These are phyloP conservation scores for Caenorhabditis sinica DNA, from an alignment of 2,888 invertebrate species.

Conservation along the genomic window DNA sequence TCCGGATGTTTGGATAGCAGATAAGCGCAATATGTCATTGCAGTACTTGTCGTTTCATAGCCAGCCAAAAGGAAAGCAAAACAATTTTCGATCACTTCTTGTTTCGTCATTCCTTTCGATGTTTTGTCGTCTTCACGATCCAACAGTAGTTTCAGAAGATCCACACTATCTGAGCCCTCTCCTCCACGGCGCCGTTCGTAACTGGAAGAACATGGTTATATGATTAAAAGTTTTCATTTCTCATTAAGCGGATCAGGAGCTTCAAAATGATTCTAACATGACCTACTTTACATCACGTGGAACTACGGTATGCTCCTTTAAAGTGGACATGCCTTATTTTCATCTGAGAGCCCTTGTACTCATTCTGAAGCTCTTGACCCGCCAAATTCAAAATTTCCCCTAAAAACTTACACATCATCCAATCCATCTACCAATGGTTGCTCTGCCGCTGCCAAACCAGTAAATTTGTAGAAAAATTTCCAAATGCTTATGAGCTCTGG, in stretches of 20 bases:
- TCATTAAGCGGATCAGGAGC: background rate
- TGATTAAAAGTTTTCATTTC: background rate
- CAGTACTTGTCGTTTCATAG: slow-evolving; percentile 86
- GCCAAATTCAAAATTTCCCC: background rate
- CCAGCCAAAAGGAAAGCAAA: slow-evolving; percentile 86
- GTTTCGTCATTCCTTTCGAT: slow-evolving; percentile 54
- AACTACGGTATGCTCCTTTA: too few relatives aligned
- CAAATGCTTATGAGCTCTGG: slow-evolving; percentile 69
- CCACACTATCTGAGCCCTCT: slow-evolving; percentile 68
- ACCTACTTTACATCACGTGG: background rate
- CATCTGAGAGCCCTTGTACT: too few relatives aligned
- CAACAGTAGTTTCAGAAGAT: slow-evolving; percentile 72
- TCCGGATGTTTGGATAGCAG: slow-evolving; percentile 85
- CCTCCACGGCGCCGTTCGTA: slow-evolving; percentile 64
- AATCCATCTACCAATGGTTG: slow-evolving; percentile 63
- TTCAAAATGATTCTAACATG: background rate
- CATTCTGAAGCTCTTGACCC: too few relatives aligned
- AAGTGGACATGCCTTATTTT: too few relatives aligned
- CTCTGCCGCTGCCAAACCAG: slow-evolving; percentile 54
- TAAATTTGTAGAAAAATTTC: slow-evolving; percentile 61
- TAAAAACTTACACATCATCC: slow-evolving; percentile 58
- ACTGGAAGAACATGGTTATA: slow-evolving; percentile 30
- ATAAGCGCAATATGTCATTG: slow-evolving; percentile 85
- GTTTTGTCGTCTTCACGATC: slow-evolving; percentile 64
- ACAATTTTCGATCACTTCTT: slow-evolving; percentile 84